These are phyloP conservation scores for Eristalis tenax DNA, from an alignment of 2,888 invertebrate genomes.

Conservation along the genomic window DNA sequence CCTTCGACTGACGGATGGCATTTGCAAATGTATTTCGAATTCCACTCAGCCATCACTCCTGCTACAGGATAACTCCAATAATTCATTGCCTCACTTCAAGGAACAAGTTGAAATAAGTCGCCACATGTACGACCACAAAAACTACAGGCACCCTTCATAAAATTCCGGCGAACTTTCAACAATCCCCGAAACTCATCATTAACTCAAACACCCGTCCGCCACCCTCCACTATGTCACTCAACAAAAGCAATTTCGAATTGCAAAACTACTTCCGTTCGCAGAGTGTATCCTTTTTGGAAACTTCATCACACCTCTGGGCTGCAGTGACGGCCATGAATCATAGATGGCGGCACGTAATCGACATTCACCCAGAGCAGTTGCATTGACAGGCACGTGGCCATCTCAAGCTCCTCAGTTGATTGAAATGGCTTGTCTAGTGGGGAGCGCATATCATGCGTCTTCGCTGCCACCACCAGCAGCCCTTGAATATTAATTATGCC, in stretches of 20 bases:
- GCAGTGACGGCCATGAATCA: constrained; percentile 7
- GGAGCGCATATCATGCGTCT: background rate
- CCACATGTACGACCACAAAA: background rate
- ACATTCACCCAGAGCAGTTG: constrained; percentile 8
- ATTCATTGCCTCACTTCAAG: background rate
- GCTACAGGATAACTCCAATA: background rate
- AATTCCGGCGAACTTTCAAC: background rate
- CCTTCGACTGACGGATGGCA: background rate
- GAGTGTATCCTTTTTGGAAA: background rate
- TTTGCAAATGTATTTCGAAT: background rate
- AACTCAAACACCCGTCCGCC: background rate
- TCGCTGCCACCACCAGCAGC: background rate
- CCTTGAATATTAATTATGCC: constrained; percentile 59
- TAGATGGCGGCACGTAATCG: constrained; percentile 8
- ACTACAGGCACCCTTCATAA: background rate
- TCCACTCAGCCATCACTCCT: background rate
- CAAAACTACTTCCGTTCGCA: background rate
- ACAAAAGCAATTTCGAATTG: background rate
- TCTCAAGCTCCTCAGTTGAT: background rate
- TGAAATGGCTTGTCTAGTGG: constrained; percentile 1
- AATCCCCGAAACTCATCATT: background rate
- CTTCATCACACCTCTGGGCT: constrained; percentile 12
- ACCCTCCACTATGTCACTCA: background rate
- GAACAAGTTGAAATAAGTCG: background rate
- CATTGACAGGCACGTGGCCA: background rate